Conservation (phyloP, 1,140 invertebrate species). For the Caenorhabditis latens region DNA sequence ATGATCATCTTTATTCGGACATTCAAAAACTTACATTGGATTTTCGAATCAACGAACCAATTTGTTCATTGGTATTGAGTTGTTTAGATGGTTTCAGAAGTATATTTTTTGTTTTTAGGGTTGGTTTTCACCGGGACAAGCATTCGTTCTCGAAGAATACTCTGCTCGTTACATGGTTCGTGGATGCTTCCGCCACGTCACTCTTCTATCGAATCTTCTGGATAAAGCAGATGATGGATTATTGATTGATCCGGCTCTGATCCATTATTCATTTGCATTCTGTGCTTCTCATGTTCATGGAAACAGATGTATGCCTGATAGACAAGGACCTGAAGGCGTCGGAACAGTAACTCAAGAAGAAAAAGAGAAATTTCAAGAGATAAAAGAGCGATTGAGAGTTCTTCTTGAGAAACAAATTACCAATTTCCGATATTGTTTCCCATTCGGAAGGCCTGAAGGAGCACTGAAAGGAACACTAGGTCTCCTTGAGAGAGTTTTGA, state of each 20-base stretch:
- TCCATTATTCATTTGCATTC: slow-evolving; percentile 98
- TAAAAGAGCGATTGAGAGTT: slow-evolving; percentile 92
- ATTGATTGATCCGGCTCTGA: slow-evolving; percentile 96
- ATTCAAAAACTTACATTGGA: slow-evolving; percentile 93
- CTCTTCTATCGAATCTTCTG: slow-evolving; percentile 93
- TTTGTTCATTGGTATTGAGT: slow-evolving; percentile 89
- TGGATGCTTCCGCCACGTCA: slow-evolving; percentile 94
- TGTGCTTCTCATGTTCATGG: slow-evolving; percentile 98
- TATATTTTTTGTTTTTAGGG: slow-evolving; percentile 82
- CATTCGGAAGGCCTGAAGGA: slow-evolving; percentile 97
- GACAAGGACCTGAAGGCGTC: slow-evolving; percentile 91
- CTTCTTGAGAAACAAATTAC: slow-evolving; percentile 98
- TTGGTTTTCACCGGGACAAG: slow-evolving; percentile 98
- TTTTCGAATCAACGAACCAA: slow-evolving; percentile 94
- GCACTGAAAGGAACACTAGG: slow-evolving; percentile 95
- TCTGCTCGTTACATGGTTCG: slow-evolving; percentile 96
- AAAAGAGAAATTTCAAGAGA: slow-evolving; percentile 96
- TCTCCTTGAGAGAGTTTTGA: slow-evolving; percentile 92
- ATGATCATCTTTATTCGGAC: slow-evolving; percentile 90
- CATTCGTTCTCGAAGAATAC: slow-evolving; percentile 98
- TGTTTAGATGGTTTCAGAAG: neutral
- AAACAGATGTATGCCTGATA: slow-evolving; percentile 83
- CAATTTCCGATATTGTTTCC: slow-evolving; percentile 97
- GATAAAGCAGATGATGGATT: slow-evolving; percentile 93
- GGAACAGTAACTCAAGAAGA: slow-evolving; percentile 97